Base-by-base conservation (phyloP, 2,888 invertebrate genomes). In the Iphiclides podalirius region DNA sequence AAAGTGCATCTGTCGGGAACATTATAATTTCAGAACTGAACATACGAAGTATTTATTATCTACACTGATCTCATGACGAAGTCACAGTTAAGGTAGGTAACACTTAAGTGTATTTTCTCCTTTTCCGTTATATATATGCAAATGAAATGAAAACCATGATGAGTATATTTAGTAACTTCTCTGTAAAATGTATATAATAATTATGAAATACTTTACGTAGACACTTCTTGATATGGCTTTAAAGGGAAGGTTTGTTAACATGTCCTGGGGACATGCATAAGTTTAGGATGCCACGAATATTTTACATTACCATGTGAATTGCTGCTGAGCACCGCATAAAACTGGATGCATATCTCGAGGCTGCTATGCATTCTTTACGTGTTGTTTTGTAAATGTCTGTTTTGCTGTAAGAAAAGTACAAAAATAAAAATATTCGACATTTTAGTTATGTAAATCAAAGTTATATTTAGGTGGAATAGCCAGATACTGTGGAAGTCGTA, bases 1-100 rank as follows among this genome's bases (percentile, higher is more conserved):
- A 69, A 67, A 78, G 72, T 75, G 76, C 82, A 82, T 84, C 77
- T 82, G 81, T 74, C 71, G 56, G 64, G 61, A 70, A 70, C 66
- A 71, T 73, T 78, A 69, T 72, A 67, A 72, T 70, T 77, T 73
- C 65, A 67, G 67, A 65, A 61, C 63, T 65, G 64, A 64, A 67
- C 64, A 55, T 52, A 57, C 52, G 53, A 50, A 59, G 62, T 63
- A 60, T 60, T 62, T 63, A 61, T 60, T 53, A 33, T 52, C 57
- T 59, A 59, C 48, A 33, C 47, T 40, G 46, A 61, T 62, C 58
- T 45, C 35, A 40, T 46, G n/a, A 28, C n/a, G 28, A 28, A 9
- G 11, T 31, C 28, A 35, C 36, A 40, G 31, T 49, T 40, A 53
- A 43, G 43, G 44, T 51, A 35, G 28, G 28, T 34, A n/a, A n/a